Evolutionary conservation across 2,797 vertebrate species (phyloP).

Genomic region (Amblyopsis hoosieri): DNA sequence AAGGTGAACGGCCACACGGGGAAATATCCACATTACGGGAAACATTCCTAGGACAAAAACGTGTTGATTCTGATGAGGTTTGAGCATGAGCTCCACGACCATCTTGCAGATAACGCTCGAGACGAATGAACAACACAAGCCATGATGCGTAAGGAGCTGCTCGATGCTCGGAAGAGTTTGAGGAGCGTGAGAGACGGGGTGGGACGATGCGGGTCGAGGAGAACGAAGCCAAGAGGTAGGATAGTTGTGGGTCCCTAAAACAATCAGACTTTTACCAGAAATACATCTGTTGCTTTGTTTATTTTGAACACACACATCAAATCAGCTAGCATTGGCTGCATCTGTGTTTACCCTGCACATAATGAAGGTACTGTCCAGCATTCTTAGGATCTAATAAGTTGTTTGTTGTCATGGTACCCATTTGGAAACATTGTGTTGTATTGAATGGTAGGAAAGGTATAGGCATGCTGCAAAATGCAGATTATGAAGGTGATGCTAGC

Average conservation of each 20-base stretch:
- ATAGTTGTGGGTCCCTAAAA: conserved; percentile 21
- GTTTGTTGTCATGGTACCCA: too few species aligned
- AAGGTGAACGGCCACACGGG: too few species aligned
- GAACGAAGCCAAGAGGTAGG: conserved; percentile 70
- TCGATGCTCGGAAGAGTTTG: conserved; percentile 67
- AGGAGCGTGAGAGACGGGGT: conserved; percentile 46
- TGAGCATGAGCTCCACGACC: background rate
- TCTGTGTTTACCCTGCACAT: too few species aligned
- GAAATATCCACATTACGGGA: too few species aligned
- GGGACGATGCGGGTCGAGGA: conserved; percentile 41
- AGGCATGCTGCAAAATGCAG: too few species aligned
- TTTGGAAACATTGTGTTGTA: too few species aligned
- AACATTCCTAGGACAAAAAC: background rate
- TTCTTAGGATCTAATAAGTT: too few species aligned
- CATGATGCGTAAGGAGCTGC: conserved; percentile 68
- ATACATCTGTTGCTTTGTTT: background rate
- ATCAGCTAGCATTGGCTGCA: too few species aligned
- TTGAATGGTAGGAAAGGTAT: too few species aligned
- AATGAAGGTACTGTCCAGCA: too few species aligned
- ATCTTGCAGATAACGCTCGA: background rate
- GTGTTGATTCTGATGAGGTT: background rate
- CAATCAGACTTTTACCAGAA: background rate
- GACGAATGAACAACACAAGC: background rate
- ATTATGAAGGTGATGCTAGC: too few species aligned
- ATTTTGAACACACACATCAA: background rate